phyloP scores from a whole-genome alignment of 92 coral and sea anemone genomes.

The Anthopleura xanthogrammica region DNA sequence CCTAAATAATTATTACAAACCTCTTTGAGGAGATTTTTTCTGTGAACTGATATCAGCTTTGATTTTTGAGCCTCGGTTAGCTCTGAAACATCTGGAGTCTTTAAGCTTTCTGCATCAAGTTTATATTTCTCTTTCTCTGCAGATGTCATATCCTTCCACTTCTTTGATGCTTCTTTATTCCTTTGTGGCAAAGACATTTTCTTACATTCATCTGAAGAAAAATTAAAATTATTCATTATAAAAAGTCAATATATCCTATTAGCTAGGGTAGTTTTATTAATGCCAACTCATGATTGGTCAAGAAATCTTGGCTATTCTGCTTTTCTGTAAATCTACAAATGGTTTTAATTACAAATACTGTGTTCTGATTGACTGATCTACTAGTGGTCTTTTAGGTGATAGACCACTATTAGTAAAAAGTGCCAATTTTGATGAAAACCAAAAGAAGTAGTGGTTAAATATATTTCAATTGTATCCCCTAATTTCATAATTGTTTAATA shows the following conservation, averaged over 20 bases:
- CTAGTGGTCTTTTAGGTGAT: too few species aligned
- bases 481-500: too few species aligned
- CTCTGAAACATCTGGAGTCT: constrained; percentile 37
- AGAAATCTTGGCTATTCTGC: too few species aligned
- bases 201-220: constrained; percentile 42
- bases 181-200: constrained; percentile 39
- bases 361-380: too few species aligned
- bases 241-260: not conserved
- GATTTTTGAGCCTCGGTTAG: constrained; percentile 46
- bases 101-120: constrained; percentile 43
- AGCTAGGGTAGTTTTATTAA: too few species aligned
- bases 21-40: constrained; percentile 46
- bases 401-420: too few species aligned
- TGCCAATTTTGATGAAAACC: too few species aligned
- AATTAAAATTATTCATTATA: not conserved
- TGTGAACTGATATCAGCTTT: constrained; percentile 43
- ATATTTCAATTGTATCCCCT: too few species aligned
- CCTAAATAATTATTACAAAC: constrained; percentile 20
- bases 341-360: too few species aligned
- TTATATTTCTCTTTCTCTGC: constrained; percentile 47
- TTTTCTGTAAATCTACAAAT: too few species aligned
- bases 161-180: constrained; percentile 45
- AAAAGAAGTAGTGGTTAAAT: too few species aligned
- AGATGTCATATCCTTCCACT: constrained; percentile 46
- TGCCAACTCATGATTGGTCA: too few species aligned